A percentile compares a stretch with the other conserved stretches of the same genome.
Conservation (phyloP, 2,888 invertebrate species). For the Artemia sinica region DNA sequence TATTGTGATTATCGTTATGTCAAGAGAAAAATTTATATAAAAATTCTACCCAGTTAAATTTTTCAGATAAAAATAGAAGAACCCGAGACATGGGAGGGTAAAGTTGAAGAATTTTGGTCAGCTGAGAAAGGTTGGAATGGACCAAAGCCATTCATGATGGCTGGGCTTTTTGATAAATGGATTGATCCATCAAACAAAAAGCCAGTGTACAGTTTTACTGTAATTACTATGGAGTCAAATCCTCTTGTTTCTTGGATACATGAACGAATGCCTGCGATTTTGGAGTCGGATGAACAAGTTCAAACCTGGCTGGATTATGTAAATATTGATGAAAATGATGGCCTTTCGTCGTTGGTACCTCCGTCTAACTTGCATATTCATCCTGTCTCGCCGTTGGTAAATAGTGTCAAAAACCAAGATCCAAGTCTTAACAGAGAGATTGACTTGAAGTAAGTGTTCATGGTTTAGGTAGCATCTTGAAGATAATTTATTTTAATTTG, state of each 20-base stretch:
- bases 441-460: conserved; percentile 24
- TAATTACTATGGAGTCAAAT: conserved; percentile 59
- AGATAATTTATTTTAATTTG: no score
- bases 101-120: conserved; percentile 30
- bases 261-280: conserved; percentile 60
- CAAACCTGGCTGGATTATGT: conserved; percentile 49
- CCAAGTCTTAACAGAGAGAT: conserved; percentile 32
- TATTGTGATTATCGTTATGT: not conserved
- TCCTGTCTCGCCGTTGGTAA: conserved; percentile 50
- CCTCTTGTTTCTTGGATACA: conserved; percentile 51
- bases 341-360: conserved; percentile 41
- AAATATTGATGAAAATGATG: conserved; percentile 37
- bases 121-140: conserved; percentile 43
- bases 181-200: conserved; percentile 32
- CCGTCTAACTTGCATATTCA: conserved; percentile 43
- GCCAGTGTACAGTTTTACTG: conserved; percentile 45
- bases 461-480: no score
- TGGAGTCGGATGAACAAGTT: conserved; percentile 47
- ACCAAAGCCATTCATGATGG: conserved; percentile 48
- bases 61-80: conserved; percentile 38
- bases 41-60: not conserved
- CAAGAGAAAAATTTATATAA: not conserved
- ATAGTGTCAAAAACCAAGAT: conserved; percentile 50
- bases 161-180: conserved; percentile 56
- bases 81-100: conserved; percentile 37